Conservation (phyloP, 2,888 invertebrate genomes). For the Junonia oenone region DNA sequence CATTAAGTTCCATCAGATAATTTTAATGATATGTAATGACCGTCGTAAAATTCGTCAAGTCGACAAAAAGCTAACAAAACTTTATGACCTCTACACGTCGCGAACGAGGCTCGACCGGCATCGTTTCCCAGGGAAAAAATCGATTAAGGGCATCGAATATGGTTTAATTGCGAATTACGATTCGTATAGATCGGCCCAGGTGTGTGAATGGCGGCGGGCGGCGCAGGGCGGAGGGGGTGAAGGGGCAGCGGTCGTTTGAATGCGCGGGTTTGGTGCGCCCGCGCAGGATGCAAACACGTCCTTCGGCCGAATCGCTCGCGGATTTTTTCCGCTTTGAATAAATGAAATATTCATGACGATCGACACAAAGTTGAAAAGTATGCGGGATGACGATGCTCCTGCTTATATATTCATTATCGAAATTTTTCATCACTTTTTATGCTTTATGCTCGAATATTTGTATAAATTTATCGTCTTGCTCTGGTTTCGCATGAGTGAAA, state of each 20-base stretch:
- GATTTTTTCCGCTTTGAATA: conserved; percentile 54
- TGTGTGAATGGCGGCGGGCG: conserved; percentile 39
- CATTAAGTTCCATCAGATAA: conserved; percentile 4
- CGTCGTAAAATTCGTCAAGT: conserved; percentile 10
- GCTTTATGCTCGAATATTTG: background rate
- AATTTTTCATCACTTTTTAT: conserved; percentile 17
- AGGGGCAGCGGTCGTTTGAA: conserved; percentile 42
- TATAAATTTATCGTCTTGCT: background rate
- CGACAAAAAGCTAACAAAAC: conserved; percentile 26
- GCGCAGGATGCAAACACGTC: conserved; percentile 43
- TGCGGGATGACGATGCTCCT: conserved; percentile 13
- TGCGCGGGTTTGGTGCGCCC: conserved; percentile 40
- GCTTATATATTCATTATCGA: conserved; percentile 20
- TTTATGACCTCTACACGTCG: conserved; percentile 26
- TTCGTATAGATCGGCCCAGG: conserved; percentile 31
- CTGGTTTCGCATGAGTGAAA: too few relatives aligned
- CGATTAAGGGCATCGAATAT: conserved; percentile 28
- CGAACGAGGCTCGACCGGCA: conserved; percentile 16
- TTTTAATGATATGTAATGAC: conserved; percentile 23
- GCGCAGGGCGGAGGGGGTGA: conserved; percentile 35
- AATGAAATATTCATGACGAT: conserved; percentile 60
- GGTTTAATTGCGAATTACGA: conserved; percentile 32
- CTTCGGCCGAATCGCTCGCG: conserved; percentile 36
- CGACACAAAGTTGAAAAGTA: conserved; percentile 25
- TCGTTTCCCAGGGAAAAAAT: conserved; percentile 32